A percentile compares a stretch with the other conserved stretches of the same genome.
These are phyloP conservation scores for Philhelius pedissequus DNA, from an alignment of 2,888 invertebrate species.

Conservation along the genomic window DNA sequence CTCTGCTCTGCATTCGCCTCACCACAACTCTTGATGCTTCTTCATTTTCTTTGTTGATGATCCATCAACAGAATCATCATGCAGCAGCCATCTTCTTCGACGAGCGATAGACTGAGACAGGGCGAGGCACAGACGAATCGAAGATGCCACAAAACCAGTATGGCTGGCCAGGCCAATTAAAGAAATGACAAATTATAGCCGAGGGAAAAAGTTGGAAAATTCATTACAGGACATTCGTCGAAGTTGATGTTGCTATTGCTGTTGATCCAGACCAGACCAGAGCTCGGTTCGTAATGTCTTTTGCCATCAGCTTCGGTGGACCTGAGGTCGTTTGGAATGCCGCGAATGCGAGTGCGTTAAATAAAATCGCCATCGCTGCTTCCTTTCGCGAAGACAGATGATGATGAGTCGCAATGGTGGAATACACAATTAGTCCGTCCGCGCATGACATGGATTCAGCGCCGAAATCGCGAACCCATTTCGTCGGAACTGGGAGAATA, in stretches of 20 bases:
- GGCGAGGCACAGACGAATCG: conserved; percentile 2
- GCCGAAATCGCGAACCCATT: conserved; percentile 51
- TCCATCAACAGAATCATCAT: conserved; percentile 34
- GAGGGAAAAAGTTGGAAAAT: conserved; percentile 67
- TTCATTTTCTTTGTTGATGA: conserved; percentile 15
- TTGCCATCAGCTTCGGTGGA: conserved; percentile 2
- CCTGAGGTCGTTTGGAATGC: conserved; percentile 53
- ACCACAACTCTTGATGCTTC: background rate
- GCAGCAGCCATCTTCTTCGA: conserved; percentile 31
- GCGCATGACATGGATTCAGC: conserved; percentile 58
- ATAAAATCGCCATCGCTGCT: conserved; percentile 66
- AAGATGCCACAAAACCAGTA: conserved; percentile 59
- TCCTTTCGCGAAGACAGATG: conserved; percentile 63
- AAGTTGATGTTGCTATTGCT: too few relatives aligned
- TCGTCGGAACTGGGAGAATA: background rate
- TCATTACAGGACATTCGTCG: conserved; percentile 67
- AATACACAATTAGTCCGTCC: conserved; percentile 65
- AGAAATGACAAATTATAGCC: conserved; percentile 74
- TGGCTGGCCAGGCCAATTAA: conserved; percentile 72
- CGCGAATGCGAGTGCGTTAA: conserved; percentile 69
- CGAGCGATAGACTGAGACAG: conserved; percentile 20
- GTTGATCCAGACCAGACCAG: background rate
- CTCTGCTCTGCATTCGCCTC: background rate
- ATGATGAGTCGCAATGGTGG: conserved; percentile 66
- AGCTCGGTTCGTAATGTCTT: conserved; percentile 9